Base-by-base conservation (phyloP, 2,113 vertebrate genomes). In the Podilymbus podiceps region DNA sequence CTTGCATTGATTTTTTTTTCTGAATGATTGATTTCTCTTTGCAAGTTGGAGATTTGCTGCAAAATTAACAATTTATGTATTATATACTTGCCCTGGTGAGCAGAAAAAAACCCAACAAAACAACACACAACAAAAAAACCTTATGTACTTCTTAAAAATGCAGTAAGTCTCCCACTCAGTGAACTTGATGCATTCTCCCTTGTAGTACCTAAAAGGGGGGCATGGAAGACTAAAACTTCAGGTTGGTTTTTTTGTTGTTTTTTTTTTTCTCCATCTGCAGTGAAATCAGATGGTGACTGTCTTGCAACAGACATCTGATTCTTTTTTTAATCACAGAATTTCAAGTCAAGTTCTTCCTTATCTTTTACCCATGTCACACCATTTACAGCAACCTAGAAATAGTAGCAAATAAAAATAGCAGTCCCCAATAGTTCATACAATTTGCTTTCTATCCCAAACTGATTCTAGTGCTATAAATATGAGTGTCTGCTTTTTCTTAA, bases 11-110 rank as follows among this genome's bases (percentile, higher is more conserved):
- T 52, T 77, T 89, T 88, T 84, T 90, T 89, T 80, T 15, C 68
- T 77, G 59, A 77, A 83, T 89, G 46, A 85, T 73, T 82, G 56
- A 79, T 69, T 89, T 80, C 64, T 94, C 81, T 90, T 96, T 90
- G 59, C 27, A 94, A 72, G 46, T 59, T 72, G 47, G 93, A 87
- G 56, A 60, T 95, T 76, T 52, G 9, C 66, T 85, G 20, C 25
- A 44, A 47, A 76, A 23, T 94, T 94, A 89, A 89, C 28, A 73
- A 69, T 82, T 86, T 53, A 25, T 78, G 15, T 59, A 15, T 68
- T 86, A 68, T 12, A 68, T 49, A 60, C 24, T 75, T 88, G 23
- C 56, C 31, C 56, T 53, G n/a, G 19, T 50, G 22, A 78, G 74
- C 49, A 94, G 56, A 86, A 93, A 93, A 92, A 66, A 75, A n/a